A percentile compares a stretch with the other conserved stretches of the same genome.
Conservation (phyloP, 2,797 vertebrate genomes). For the Lepilemur ruficaudatus region DNA sequence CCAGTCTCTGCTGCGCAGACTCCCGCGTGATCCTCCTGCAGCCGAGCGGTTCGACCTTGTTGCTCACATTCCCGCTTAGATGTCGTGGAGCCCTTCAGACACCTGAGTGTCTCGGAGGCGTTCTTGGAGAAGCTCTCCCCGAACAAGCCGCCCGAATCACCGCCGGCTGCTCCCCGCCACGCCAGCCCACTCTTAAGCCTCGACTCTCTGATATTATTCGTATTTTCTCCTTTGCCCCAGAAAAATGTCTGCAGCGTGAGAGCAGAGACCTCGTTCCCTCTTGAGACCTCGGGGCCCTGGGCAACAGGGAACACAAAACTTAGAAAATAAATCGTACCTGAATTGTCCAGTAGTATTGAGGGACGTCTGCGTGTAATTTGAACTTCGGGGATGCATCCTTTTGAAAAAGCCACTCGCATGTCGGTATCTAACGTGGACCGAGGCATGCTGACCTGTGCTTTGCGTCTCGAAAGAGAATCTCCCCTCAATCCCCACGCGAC, state of each 20-base stretch:
- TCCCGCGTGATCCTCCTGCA: no score
- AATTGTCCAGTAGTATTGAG: not conserved
- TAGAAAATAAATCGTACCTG: not conserved
- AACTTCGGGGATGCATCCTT: not conserved
- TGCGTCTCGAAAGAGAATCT: not conserved
- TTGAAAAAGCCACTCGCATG: not conserved
- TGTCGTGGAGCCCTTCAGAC: no score
- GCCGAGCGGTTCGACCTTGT: no score
- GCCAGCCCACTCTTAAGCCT: not conserved
- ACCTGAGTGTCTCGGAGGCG: no score
- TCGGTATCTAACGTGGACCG: no score
- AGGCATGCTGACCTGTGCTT: not conserved
- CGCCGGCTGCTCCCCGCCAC: not conserved
- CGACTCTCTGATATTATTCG: not conserved
- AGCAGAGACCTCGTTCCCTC: not conserved
- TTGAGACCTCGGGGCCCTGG: not conserved
- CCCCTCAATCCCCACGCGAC: not conserved
- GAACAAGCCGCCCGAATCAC: no score
- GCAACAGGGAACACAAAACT: not conserved
- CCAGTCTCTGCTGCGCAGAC: no score
- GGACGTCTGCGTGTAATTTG: not conserved
- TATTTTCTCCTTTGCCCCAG: not conserved
- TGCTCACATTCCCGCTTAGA: no score
- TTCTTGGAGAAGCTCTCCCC: no score
- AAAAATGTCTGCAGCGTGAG: not conserved